A percentile compares a stretch with the other conserved stretches of the same genome.
These are phyloP conservation scores for Bombus balteatus DNA, from an alignment of 1,140 invertebrate species.

Conservation along the genomic window DNA sequence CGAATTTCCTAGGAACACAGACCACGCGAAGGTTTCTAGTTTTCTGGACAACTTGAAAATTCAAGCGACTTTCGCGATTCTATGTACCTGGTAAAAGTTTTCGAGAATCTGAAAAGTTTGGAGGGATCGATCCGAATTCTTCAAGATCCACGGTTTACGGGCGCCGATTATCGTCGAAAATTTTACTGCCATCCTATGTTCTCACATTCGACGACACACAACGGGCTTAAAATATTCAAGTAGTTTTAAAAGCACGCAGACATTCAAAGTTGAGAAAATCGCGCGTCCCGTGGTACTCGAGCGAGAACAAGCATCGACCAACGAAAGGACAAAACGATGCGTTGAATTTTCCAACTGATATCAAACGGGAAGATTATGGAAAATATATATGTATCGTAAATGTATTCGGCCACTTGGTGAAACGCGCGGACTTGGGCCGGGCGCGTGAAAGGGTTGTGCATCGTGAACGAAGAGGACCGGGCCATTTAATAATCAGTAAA, in stretches of 20 bases:
- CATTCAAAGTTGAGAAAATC: conserved; percentile 7
- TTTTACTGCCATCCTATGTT: not conserved
- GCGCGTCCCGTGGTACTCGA: not conserved
- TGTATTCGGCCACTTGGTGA: conserved; percentile 53
- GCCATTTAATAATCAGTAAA: conserved; percentile 72
- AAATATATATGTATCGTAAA: conserved; percentile 49
- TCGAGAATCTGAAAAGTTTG: not conserved
- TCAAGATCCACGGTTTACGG: not conserved
- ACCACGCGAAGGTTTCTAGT: not conserved
- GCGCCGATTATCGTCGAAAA: too few relatives aligned
- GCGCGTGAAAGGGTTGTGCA: conserved; percentile 60
- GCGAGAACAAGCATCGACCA: not conserved
- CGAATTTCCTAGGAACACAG: not conserved
- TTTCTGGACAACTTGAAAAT: not conserved
- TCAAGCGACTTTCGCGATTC: not conserved
- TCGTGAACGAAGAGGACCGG: conserved; percentile 48
- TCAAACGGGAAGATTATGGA: conserved; percentile 32
- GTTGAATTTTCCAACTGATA: conserved; percentile 26
- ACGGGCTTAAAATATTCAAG: conserved; percentile 24
- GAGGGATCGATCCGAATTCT: not conserved
- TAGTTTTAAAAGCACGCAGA: conserved; percentile 34
- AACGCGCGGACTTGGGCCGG: conserved; percentile 35
- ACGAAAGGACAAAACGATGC: not conserved
- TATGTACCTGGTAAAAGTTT: not conserved
- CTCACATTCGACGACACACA: not conserved